These are phyloP conservation scores for Callyntrura sp. DNA, from an alignment of 2,888 invertebrate genomes.

Conservation along the genomic window DNA sequence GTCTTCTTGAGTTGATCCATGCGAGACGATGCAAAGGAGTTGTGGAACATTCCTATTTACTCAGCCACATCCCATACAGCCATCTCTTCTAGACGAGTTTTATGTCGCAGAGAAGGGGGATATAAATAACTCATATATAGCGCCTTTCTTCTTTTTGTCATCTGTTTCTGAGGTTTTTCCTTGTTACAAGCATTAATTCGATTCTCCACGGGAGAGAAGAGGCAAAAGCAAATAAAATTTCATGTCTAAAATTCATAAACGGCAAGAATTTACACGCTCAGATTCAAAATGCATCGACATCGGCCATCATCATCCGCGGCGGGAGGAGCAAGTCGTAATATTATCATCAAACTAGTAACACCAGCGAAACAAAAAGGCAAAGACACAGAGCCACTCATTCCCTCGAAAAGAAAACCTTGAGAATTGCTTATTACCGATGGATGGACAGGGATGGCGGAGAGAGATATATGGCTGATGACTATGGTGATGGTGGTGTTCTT, in stretches of 20 bases:
- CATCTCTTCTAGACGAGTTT: constrained; percentile 28
- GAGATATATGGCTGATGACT: constrained; percentile 22
- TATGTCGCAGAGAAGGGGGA: not conserved
- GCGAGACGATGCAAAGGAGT: not conserved
- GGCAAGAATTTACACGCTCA: constrained; percentile 52
- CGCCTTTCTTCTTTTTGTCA: constrained; percentile 46
- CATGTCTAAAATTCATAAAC: constrained; percentile 62
- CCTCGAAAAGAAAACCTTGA: constrained; percentile 62
- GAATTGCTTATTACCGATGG: constrained; percentile 55
- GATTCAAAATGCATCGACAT: not conserved
- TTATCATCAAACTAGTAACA: not conserved
- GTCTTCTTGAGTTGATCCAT: constrained; percentile 1
- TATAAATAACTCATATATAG: not conserved
- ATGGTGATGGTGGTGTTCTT: not conserved
- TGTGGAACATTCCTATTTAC: not conserved
- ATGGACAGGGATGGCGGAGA: constrained; percentile 1
- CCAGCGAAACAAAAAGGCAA: not conserved
- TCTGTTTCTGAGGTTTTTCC: constrained; percentile 69
- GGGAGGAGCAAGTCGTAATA: not conserved
- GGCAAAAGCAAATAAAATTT: constrained; percentile 73
- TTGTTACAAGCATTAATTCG: constrained; percentile 70
- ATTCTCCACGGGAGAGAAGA: constrained; percentile 69
- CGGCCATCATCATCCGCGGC: constrained; percentile 34
- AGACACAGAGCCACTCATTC: constrained; percentile 15
- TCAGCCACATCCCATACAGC: not conserved